Evolutionary conservation across 1,140 invertebrate genomes (phyloP).

Genomic region (Dendrolimus punctatus): DNA sequence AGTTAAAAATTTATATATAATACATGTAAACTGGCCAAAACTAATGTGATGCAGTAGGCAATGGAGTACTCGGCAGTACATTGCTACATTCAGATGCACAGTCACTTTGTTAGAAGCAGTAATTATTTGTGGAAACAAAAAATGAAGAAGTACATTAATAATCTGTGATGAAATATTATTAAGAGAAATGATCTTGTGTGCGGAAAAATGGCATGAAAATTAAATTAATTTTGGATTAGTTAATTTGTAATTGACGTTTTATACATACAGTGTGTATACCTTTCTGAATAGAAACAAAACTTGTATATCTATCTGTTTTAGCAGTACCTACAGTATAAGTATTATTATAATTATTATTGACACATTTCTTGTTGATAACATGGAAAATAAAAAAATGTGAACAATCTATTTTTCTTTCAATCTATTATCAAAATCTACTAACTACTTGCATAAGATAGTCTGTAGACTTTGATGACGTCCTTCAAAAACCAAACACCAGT

Average conservation of each 20-base stretch:
- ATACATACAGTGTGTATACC: conserved; percentile 40
- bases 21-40: no score
- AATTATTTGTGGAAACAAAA: conserved; percentile 36
- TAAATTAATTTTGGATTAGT: conserved; percentile 29
- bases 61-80: no score
- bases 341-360: conserved; percentile 61
- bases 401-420: conserved; percentile 21
- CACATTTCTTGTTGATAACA: conserved; percentile 63
- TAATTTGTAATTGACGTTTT: conserved; percentile 38
- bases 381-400: conserved; percentile 64
- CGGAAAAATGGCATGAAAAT: conserved; percentile 35
- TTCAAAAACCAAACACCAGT: no score
- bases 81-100: no score
- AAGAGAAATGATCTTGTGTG: conserved; percentile 40
- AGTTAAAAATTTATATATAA: no score
- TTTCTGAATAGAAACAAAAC: conserved; percentile 36
- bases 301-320: conserved; percentile 53
- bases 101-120: no score
- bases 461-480: no score
- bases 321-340: conserved; percentile 57
- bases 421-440: no score
- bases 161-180: conserved; percentile 66
- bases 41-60: no score
- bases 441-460: no score
- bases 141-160: conserved; percentile 64